A percentile compares a stretch with the other conserved stretches of the same genome.
phyloP scores from a whole-genome alignment of 1,140 invertebrate species.

The Drosophila rhopaloa region DNA sequence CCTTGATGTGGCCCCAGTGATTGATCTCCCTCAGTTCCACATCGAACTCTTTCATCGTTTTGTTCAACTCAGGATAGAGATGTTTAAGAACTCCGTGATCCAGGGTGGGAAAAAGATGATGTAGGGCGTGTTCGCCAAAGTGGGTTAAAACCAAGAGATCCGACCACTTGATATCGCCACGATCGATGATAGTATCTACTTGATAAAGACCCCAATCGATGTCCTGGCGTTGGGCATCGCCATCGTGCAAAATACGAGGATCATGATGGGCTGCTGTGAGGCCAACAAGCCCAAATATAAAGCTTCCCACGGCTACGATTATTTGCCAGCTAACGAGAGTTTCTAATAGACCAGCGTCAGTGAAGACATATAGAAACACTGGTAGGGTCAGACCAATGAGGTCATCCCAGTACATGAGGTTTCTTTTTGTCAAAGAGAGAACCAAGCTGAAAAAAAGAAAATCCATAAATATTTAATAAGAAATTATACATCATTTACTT shows the following conservation, averaged over 20 bases:
- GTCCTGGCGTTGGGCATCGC: constrained; percentile 87
- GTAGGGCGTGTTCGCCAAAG: constrained; percentile 91
- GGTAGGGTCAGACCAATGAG: constrained; percentile 86
- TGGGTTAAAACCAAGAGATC: constrained; percentile 88
- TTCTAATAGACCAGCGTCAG: constrained; percentile 48
- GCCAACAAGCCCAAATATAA: constrained; percentile 88
- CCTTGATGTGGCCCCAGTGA: constrained; percentile 87
- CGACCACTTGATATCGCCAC: constrained; percentile 88
- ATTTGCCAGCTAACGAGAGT: constrained; percentile 86
- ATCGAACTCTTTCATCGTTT: constrained; percentile 89
- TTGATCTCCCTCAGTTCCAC: constrained; percentile 86
- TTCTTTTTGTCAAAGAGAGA: constrained; percentile 39
- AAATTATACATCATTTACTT: background rate
- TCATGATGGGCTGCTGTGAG: constrained; percentile 93
- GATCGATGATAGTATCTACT: constrained; percentile 90
- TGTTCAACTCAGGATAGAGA: constrained; percentile 87
- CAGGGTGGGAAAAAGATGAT: constrained; percentile 93
- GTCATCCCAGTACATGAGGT: constrained; percentile 78
- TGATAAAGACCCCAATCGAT: constrained; percentile 92
- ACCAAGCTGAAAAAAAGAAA: constrained; percentile 32
- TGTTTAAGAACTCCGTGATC: constrained; percentile 89
- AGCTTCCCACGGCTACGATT: constrained; percentile 86
- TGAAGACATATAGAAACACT: constrained; percentile 85
- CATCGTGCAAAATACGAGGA: constrained; percentile 92
- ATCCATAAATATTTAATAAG: background rate